A percentile compares a stretch with the other conserved stretches of the same genome.
Evolutionary conservation across 1,140 invertebrate genomes (phyloP).

Genomic region (Lucilia cuprina): DNA sequence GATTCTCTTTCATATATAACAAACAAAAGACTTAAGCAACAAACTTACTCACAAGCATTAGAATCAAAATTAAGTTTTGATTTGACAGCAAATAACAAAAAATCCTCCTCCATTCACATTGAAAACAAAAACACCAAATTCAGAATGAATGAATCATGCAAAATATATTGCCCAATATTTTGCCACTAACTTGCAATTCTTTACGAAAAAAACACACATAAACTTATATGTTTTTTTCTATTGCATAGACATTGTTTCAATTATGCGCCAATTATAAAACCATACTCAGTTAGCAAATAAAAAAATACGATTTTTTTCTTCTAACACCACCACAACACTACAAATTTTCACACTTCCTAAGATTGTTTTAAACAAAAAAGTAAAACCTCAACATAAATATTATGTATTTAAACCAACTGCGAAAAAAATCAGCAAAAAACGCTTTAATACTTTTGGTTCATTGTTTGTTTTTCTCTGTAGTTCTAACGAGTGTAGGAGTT

Average conservation of each 20-base stretch:
- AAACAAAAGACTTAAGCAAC: constrained; percentile 50
- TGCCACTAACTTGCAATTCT: not conserved
- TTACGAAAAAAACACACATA: not conserved
- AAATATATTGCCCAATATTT: constrained; percentile 1
- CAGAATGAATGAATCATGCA: not conserved
- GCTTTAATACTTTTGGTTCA: not conserved
- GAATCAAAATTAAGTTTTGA: not conserved
- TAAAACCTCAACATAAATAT: not conserved
- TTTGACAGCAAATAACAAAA: not conserved
- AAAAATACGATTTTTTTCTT: not conserved
- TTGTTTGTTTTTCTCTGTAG: not conserved
- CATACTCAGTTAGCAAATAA: not conserved
- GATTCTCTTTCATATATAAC: too few species aligned
- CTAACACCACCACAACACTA: not conserved
- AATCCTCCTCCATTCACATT: not conserved
- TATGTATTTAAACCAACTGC: not conserved
- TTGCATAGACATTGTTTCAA: not conserved
- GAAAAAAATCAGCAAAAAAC: not conserved
- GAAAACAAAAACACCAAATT: not conserved
- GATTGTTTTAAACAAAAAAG: not conserved
- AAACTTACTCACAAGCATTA: constrained; percentile 40
- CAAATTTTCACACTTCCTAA: constrained; percentile 2
- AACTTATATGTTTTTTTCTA: not conserved
- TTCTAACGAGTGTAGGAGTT: not conserved
- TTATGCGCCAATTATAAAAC: not conserved